Conservation (phyloP, 2,113 vertebrate genomes). For the Oreocharis arfaki region DNA sequence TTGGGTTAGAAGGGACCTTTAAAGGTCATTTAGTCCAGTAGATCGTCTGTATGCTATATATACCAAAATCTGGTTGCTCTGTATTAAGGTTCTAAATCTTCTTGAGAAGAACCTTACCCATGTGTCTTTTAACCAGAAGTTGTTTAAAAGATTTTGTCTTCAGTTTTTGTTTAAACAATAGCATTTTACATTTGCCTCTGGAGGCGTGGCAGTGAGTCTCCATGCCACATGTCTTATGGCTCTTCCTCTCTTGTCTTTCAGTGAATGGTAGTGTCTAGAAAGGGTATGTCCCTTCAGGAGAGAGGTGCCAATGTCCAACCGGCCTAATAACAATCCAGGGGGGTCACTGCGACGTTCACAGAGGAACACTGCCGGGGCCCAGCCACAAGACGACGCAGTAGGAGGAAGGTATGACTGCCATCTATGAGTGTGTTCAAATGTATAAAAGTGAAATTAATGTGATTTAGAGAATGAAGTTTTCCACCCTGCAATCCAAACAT, state of each 20-base stretch:
- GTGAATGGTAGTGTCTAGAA: constrained; percentile 99
- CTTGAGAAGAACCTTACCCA: not conserved
- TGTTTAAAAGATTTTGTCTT: not conserved
- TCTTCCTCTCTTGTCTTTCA: constrained; percentile 62
- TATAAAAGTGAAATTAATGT: not conserved
- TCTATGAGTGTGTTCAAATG: not conserved
- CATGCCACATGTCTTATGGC: not conserved
- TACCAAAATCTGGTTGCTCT: not conserved
- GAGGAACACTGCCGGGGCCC: constrained; percentile 99
- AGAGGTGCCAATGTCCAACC: constrained; percentile 99
- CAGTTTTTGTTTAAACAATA: not conserved
- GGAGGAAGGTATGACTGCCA: constrained; percentile 86
- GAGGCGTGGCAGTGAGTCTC: not conserved
- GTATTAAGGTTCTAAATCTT: not conserved
- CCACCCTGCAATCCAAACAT: not conserved
- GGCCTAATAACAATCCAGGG: constrained; percentile 99
- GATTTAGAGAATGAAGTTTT: not conserved
- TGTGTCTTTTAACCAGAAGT: not conserved
- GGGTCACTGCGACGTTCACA: constrained; percentile 99
- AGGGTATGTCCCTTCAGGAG: constrained; percentile 99
- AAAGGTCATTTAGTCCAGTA: not conserved
- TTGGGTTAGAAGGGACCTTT: not conserved
- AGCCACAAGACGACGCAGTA: constrained; percentile 95
- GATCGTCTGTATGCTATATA: not conserved
- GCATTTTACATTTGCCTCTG: not conserved